These are phyloP conservation scores for Oceanodroma leucorhoa DNA, from an alignment of 2,797 vertebrate genomes.

Conservation along the genomic window DNA sequence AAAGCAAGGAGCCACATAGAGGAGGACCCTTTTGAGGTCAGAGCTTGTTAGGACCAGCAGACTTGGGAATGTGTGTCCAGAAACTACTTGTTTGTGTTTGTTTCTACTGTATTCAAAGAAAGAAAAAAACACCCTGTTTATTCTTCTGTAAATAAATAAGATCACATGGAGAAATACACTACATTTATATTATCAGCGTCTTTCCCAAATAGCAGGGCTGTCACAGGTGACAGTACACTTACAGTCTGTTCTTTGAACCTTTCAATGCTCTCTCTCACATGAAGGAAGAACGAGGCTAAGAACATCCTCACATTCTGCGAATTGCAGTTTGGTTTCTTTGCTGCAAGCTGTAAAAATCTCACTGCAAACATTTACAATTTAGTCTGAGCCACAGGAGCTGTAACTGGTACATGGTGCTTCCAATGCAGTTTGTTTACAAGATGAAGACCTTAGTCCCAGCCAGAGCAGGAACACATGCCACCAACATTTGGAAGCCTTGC, in stretches of 20 bases:
- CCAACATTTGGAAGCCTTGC: not conserved
- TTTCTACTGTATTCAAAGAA: not conserved
- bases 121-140: not conserved
- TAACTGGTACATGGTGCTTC: not conserved
- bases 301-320: not conserved
- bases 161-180: not conserved
- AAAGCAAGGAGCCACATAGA: not conserved
- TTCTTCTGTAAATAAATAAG: not conserved
- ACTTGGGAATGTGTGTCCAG: not conserved
- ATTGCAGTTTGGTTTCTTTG: not conserved
- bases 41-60: not conserved
- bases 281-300: not conserved
- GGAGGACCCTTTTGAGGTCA: not conserved
- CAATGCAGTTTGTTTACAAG: not conserved
- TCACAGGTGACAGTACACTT: not conserved
- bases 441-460: not conserved
- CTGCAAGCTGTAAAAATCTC: slow-evolving; percentile 1
- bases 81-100: not conserved
- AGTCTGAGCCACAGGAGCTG: not conserved
- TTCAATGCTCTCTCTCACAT: not conserved
- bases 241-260: not conserved
- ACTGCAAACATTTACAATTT: not conserved
- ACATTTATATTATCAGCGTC: not conserved
- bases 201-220: not conserved
- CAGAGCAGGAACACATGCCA: not conserved